Evolutionary conservation across 1,140 invertebrate genomes (phyloP).

Genomic region (Tetramorium alpestre): DNA sequence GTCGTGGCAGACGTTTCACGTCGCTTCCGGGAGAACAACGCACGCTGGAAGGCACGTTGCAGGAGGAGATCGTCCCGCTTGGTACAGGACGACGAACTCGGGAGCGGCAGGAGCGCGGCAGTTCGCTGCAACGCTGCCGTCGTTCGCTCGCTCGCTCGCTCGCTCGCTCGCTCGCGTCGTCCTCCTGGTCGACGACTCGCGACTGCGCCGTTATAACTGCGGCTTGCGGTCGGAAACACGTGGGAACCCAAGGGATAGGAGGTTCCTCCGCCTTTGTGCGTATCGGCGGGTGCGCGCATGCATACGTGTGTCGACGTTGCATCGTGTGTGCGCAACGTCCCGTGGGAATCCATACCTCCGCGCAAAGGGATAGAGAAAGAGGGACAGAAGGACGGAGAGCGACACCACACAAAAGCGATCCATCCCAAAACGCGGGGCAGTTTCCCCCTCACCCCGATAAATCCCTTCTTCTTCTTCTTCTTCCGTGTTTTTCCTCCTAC

Average conservation of each 20-base stretch:
- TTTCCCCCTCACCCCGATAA: slow-evolving; percentile 52
- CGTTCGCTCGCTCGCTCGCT: slow-evolving; percentile 1
- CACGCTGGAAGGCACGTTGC: slow-evolving; percentile 46
- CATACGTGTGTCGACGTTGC: slow-evolving; percentile 59
- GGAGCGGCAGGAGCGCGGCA: slow-evolving; percentile 23
- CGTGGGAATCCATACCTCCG: slow-evolving; percentile 79
- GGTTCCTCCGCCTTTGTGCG: slow-evolving; percentile 58
- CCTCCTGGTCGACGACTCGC: slow-evolving; percentile 72
- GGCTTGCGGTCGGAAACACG: slow-evolving; percentile 80
- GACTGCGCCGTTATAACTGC: slow-evolving; percentile 78
- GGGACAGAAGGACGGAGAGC: slow-evolving; percentile 35
- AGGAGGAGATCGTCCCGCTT: slow-evolving; percentile 27
- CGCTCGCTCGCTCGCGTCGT: slow-evolving; percentile 43
- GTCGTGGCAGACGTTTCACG: slow-evolving; percentile 53
- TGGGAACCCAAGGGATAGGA: slow-evolving; percentile 79
- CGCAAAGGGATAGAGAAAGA: slow-evolving; percentile 26
- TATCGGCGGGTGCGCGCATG: slow-evolving; percentile 47
- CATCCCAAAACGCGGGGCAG: slow-evolving; percentile 63
- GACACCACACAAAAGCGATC: slow-evolving; percentile 70
- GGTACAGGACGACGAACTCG: slow-evolving; percentile 68
- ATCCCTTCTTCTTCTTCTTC: slow-evolving; percentile 75
- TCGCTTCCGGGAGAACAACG: slow-evolving; percentile 42
- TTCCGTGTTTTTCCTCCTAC: slow-evolving; percentile 71
- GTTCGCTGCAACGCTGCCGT: slow-evolving; percentile 41
- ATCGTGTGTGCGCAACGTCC: slow-evolving; percentile 69